These are phyloP conservation scores for Tridacna gigas DNA, from an alignment of 2,888 invertebrate species.

Conservation along the genomic window DNA sequence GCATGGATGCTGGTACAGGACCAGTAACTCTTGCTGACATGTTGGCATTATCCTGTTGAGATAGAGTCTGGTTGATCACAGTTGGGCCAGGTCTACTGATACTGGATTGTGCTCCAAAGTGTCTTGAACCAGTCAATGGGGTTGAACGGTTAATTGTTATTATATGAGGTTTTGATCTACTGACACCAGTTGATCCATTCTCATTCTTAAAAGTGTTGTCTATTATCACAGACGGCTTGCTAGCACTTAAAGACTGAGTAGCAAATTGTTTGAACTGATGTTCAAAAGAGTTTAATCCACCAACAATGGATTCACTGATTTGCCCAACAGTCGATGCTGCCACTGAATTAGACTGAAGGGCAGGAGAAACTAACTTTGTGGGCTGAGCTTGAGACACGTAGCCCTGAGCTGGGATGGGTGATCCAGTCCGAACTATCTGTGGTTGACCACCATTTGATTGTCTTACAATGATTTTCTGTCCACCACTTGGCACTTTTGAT, in stretches of 20 bases:
- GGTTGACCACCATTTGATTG: conserved; percentile 42
- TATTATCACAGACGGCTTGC: conserved; percentile 14
- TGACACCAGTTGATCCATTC: background rate
- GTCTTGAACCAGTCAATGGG: background rate
- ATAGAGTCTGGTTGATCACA: conserved; percentile 1
- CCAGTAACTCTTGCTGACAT: conserved; percentile 7
- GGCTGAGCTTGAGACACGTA: conserved; percentile 36
- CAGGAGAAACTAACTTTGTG: conserved; percentile 34
- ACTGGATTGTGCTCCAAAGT: background rate
- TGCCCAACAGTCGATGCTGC: conserved; percentile 18
- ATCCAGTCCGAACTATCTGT: conserved; percentile 39
- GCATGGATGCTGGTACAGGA: conserved; percentile 5
- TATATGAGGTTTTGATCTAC: conserved; percentile 48
- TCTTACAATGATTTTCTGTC: conserved; percentile 62
- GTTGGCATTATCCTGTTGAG: conserved; percentile 17
- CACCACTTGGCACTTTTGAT: conserved; percentile 34
- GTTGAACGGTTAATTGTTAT: conserved; percentile 51
- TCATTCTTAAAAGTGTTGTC: background rate
- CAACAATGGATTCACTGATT: conserved; percentile 24
- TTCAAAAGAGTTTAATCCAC: conserved; percentile 36
- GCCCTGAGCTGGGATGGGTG: conserved; percentile 36
- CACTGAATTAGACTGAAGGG: conserved; percentile 36
- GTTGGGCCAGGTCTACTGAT: conserved; percentile 2
- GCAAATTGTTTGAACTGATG: conserved; percentile 56
- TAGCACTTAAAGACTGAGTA: conserved; percentile 12